phyloP scores from a whole-genome alignment of 2,888 invertebrate species.

The Chalcosyrphus nemorum region DNA sequence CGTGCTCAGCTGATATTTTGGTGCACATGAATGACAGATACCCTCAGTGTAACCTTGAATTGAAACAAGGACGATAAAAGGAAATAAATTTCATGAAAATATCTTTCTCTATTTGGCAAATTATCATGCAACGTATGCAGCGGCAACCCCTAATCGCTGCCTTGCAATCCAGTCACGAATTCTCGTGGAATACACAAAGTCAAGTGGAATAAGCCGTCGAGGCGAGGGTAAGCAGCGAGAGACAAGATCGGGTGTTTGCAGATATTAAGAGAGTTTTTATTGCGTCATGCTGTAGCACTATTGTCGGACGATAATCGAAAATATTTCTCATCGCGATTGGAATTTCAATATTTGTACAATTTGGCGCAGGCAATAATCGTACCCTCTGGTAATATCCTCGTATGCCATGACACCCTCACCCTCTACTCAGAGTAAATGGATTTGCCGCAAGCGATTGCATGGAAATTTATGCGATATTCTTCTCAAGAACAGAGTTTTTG shows the following conservation, averaged over 20 bases:
- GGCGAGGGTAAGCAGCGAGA: constrained; percentile 13
- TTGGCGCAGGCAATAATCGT: constrained; percentile 62
- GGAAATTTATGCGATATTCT: constrained; percentile 25
- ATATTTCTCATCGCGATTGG: constrained; percentile 67
- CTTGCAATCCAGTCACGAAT: constrained; percentile 72
- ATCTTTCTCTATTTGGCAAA: constrained; percentile 62
- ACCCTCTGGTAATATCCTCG: constrained; percentile 40
- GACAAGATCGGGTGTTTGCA: constrained; percentile 67
- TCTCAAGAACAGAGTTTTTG: constrained; percentile 7
- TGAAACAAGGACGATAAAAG: constrained; percentile 5
- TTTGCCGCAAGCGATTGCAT: constrained; percentile 45
- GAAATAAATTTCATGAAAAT: constrained; percentile 50
- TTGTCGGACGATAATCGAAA: constrained; percentile 69
- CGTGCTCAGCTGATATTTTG: constrained; percentile 8
- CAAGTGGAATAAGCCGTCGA: constrained; percentile 46
- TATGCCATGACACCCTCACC: background rate
- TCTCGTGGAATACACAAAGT: constrained; percentile 59
- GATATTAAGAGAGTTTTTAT: constrained; percentile 71
- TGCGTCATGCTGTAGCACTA: constrained; percentile 69
- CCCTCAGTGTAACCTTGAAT: constrained; percentile 59
- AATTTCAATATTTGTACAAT: constrained; percentile 71
- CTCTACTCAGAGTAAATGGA: constrained; percentile 21
- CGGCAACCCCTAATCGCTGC: constrained; percentile 69
- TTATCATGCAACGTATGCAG: constrained; percentile 72
- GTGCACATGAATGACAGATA: constrained; percentile 24